Conservation (phyloP, 2,113 vertebrate species). For the Centrocercus urophasianus region DNA sequence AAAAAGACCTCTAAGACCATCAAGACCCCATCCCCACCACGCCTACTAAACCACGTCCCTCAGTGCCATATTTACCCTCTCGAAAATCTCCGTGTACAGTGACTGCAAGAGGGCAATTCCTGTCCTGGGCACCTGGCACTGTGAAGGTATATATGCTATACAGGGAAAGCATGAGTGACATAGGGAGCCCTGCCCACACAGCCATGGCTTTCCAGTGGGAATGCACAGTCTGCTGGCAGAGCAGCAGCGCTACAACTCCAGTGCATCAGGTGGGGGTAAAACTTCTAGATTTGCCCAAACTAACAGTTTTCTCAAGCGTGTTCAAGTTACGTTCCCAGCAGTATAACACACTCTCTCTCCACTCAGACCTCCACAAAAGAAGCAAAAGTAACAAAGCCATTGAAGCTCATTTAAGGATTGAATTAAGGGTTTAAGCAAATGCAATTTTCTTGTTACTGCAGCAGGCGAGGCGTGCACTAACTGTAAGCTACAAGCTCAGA, state of each 20-base stretch:
- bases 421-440: not conserved
- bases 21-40: too few relatives aligned
- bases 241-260: not conserved
- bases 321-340: not conserved
- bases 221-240: not conserved
- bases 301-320: not conserved
- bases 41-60: too few relatives aligned
- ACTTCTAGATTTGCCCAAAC: not conserved
- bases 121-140: accelerated
- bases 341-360: not conserved
- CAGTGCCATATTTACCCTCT: too few relatives aligned
- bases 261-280: too few relatives aligned
- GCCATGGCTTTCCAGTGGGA: not conserved
- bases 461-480: not conserved
- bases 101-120: not conserved
- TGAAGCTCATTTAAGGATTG: not conserved
- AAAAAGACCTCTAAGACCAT: too few relatives aligned
- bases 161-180: not conserved
- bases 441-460: not conserved
- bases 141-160: not conserved
- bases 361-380: not conserved
- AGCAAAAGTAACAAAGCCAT: not conserved
- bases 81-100: too few relatives aligned
- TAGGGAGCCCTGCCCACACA: not conserved
- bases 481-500: not conserved